Conservation (phyloP, 2,797 vertebrate species). For the Mionectes olivaceus region DNA sequence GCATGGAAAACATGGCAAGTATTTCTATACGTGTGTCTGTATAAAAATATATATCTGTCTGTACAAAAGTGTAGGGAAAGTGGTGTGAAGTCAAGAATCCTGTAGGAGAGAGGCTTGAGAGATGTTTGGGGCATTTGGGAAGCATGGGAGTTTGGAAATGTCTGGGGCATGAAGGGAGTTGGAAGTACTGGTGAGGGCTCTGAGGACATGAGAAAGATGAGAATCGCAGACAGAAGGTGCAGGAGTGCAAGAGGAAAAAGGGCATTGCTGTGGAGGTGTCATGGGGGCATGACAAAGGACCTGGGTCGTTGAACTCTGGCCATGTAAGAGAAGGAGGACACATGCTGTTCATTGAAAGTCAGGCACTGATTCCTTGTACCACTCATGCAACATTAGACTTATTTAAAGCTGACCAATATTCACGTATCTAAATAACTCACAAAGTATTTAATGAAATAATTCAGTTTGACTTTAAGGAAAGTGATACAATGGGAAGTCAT, state of each 20-base stretch:
- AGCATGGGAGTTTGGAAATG: neutral
- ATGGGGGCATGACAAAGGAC: fast-evolving
- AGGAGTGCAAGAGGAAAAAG: neutral
- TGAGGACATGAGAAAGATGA: neutral
- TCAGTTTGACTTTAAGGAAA: neutral
- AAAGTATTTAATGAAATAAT: neutral
- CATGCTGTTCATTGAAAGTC: neutral
- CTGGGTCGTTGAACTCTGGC: neutral
- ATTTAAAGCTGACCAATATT: neutral
- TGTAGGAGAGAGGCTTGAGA: neutral
- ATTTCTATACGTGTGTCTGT: neutral
- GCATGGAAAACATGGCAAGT: neutral
- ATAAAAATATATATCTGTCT: neutral
- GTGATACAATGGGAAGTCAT: neutral
- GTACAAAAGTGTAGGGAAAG: neutral
- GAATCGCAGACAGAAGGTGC: neutral
- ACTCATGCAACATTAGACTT: neutral
- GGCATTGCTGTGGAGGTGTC: neutral
- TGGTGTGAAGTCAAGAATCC: neutral
- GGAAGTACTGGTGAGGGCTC: neutral
- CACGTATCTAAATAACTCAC: neutral
- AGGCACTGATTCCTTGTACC: neutral
- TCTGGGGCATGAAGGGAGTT: neutral
- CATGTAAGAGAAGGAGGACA: neutral
- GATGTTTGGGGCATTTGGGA: neutral